Conservation (phyloP, 2,888 invertebrate genomes). For the Melangyna quadrimaculata region DNA sequence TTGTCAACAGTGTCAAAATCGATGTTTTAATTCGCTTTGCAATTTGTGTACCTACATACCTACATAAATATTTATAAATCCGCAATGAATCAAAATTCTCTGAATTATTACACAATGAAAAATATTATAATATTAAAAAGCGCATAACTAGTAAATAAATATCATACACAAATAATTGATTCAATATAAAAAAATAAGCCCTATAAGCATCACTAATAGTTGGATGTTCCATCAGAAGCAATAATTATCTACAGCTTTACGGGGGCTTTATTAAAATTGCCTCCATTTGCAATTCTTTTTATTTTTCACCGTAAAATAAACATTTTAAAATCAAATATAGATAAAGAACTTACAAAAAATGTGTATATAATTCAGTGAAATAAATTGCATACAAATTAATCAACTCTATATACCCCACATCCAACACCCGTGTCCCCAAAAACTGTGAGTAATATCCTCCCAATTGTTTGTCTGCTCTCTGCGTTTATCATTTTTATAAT, state of each 20-base stretch:
- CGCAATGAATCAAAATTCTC: conserved; percentile 38
- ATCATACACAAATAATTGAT: conserved; percentile 13
- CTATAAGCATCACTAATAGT: conserved; percentile 48
- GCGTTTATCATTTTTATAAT: neutral
- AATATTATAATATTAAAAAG: neutral
- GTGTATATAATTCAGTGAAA: conserved; percentile 2
- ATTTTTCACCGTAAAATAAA: neutral
- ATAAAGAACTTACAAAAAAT: neutral
- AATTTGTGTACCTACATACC: neutral
- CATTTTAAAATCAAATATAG: neutral
- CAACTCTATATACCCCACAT: conserved; percentile 1
- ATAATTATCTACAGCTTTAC: conserved; percentile 58
- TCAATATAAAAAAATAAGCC: neutral
- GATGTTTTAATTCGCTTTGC: conserved; percentile 33
- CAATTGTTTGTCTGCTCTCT: neutral
- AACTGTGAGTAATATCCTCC: no score
- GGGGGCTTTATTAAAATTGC: conserved; percentile 55
- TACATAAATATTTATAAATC: neutral
- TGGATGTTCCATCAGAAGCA: conserved; percentile 36
- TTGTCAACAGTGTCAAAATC: conserved; percentile 46
- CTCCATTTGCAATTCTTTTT: neutral
- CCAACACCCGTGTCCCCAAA: neutral
- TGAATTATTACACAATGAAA: conserved; percentile 13
- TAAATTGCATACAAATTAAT: conserved; percentile 62
- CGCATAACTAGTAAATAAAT: neutral